Base-by-base conservation (phyloP, 2,797 vertebrate genomes). In the Octomys mimax region DNA sequence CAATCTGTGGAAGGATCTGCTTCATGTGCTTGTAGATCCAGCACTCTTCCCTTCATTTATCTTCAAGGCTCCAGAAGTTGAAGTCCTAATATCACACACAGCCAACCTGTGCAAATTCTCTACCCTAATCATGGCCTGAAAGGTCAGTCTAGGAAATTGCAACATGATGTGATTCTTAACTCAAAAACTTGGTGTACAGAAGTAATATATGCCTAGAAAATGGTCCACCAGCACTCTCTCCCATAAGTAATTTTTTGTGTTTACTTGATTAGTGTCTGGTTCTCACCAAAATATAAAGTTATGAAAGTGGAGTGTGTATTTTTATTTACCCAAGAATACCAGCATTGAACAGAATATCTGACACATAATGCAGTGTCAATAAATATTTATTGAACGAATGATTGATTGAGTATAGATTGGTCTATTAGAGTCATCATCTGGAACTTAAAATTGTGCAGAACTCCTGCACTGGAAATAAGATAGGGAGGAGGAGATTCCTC, bases 401-500 rank as follows among this genome's bases (percentile, higher is more conserved):
- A 81, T 39, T 52, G 19, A 66, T 52, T 68, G 57, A n/a, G 1
- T 85, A 86, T 42, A 90, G 5, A 13, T 78, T 36, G 42, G 0
- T 81, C 9, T 61, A 49, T 68, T 70, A 84, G 24, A 49, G 78
- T 89, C 24, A 24, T 54, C 33, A 87, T 81, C 80, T 96, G 24
- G 52, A 92, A 71, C 31, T 78, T 87, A 95, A 86, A 93, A n/a
- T 89, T 31, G 54, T 36, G 85, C 39, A 68, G 36, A 81, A 6
- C 87, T 46, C 26, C 39, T 89, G 24, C 80, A 49, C 88, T 81
- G 49, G 10, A 54, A 92, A 89, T 70, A n/a, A 90, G 46, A 68
- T 0, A 2, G 46, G n/a, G 75, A 18, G 46, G 33, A 71, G 13
- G 12, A 80, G 57, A n/a, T 59, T 84, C 28, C 28, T 46, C 57